phyloP scores from a whole-genome alignment of 2,113 vertebrate genomes.

The Crypturellus undulatus region DNA sequence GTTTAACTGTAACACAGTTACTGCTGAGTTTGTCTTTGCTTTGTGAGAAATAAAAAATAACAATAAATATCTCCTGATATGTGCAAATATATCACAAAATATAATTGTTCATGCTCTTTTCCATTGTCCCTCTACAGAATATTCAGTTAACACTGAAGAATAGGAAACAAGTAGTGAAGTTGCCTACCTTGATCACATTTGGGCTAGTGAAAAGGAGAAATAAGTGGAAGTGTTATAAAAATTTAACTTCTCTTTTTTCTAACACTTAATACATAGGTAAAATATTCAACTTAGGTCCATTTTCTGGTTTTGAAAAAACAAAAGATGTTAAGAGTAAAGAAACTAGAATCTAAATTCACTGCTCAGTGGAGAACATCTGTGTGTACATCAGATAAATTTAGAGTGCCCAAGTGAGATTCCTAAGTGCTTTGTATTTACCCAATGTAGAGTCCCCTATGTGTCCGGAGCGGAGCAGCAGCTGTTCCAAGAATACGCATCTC shows the following conservation, averaged over 20 bases:
- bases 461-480: neutral
- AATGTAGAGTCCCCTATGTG: neutral
- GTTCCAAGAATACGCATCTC: neutral
- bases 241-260: neutral
- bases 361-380: neutral
- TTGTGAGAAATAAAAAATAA: neutral
- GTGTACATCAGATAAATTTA: neutral
- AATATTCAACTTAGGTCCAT: neutral
- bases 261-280: neutral
- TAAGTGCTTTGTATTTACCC: neutral
- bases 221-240: neutral
- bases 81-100: neutral
- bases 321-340: neutral
- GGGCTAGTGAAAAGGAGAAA: neutral
- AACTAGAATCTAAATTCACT: neutral
- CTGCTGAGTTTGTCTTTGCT: neutral
- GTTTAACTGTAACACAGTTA: neutral
- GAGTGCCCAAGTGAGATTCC: neutral
- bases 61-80: neutral
- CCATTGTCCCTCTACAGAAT: neutral
- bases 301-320: neutral
- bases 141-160: neutral
- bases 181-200: neutral
- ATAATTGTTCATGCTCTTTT: neutral
- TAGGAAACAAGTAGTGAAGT: neutral